Evolutionary conservation across 1,140 invertebrate genomes (phyloP).

Genomic region (Zaprionus gabonicus): DNA sequence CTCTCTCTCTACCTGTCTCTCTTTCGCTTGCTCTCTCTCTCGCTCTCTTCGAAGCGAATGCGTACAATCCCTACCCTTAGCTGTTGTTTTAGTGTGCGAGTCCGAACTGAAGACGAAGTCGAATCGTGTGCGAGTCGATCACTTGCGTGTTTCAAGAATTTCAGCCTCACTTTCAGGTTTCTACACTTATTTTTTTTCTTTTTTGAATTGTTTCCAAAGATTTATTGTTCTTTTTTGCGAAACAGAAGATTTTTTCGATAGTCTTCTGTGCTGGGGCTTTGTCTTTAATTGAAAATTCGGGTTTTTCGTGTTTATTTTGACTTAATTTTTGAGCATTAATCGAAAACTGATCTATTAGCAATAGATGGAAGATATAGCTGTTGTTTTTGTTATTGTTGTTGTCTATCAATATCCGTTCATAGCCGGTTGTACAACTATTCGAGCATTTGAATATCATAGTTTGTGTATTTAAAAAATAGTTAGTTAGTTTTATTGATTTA

Average conservation of each 20-base stretch:
- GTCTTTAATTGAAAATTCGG: slow-evolving; percentile 81
- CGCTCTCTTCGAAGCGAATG: slow-evolving; percentile 9
- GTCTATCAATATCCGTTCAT: slow-evolving; percentile 6
- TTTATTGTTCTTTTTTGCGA: slow-evolving; percentile 55
- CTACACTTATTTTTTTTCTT: slow-evolving; percentile 2
- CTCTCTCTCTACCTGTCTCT: slow-evolving; percentile 1
- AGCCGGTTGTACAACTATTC: slow-evolving; percentile 41
- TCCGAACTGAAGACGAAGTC: neutral
- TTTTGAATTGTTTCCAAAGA: slow-evolving; percentile 62
- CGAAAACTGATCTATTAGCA: slow-evolving; percentile 72
- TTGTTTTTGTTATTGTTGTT: slow-evolving; percentile 34
- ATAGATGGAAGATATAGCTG: slow-evolving; percentile 43
- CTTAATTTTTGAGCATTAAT: slow-evolving; percentile 70
- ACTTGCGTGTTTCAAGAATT: slow-evolving; percentile 77
- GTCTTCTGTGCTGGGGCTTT: slow-evolving; percentile 36
- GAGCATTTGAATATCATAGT: slow-evolving; percentile 47
- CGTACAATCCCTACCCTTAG: slow-evolving; percentile 34
- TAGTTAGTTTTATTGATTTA: slow-evolving; percentile 70
- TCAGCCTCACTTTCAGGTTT: slow-evolving; percentile 74
- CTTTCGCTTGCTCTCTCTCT: slow-evolving; percentile 2
- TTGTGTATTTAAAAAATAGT: slow-evolving; percentile 49
- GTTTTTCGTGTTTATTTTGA: slow-evolving; percentile 80
- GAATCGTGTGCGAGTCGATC: neutral
- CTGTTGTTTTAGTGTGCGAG: neutral
- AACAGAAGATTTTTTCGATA: slow-evolving; percentile 58